Conservation (phyloP, 2,888 invertebrate genomes). For the Panzeria rudis region DNA sequence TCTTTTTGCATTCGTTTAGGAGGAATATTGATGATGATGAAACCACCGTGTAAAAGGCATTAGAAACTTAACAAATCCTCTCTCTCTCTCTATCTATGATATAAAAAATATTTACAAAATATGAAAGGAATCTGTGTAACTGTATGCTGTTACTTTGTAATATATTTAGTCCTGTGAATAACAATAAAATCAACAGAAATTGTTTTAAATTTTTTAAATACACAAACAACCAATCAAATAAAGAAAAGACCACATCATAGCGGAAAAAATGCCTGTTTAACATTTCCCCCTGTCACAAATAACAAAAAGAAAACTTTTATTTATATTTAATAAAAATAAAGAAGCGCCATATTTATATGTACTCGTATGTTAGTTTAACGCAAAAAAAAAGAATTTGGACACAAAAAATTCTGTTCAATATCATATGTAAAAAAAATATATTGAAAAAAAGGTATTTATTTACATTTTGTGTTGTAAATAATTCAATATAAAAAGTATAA, state of each 20-base stretch:
- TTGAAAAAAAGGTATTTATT: constrained; percentile 3
- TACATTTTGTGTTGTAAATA: constrained; percentile 30
- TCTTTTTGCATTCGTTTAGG: constrained; percentile 74
- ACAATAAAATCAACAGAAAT: constrained; percentile 22
- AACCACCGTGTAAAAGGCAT: constrained; percentile 82
- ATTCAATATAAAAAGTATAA: background rate
- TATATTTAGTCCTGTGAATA: constrained; percentile 27
- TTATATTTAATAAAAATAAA: constrained; percentile 14
- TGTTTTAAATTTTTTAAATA: constrained; percentile 13
- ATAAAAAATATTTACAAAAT: background rate
- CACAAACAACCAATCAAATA: background rate
- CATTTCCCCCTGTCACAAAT: constrained; percentile 1
- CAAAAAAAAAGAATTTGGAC: constrained; percentile 23
- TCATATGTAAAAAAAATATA: constrained; percentile 4
- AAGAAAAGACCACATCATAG: background rate
- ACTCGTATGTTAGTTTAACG: constrained; percentile 26
- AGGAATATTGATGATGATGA: constrained; percentile 84
- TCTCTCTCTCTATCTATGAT: background rate
- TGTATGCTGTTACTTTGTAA: constrained; percentile 3
- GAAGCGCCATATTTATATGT: constrained; percentile 47
- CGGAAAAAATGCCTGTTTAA: constrained; percentile 1
- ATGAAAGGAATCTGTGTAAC: constrained; percentile 16
- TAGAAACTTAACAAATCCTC: background rate
- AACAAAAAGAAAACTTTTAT: background rate
- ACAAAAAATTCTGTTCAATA: constrained; percentile 10